A percentile compares a stretch with the other conserved stretches of the same genome.
Evolutionary conservation across 2,113 vertebrate species (phyloP).

Genomic region (Hemibagrus wyckioides): DNA sequence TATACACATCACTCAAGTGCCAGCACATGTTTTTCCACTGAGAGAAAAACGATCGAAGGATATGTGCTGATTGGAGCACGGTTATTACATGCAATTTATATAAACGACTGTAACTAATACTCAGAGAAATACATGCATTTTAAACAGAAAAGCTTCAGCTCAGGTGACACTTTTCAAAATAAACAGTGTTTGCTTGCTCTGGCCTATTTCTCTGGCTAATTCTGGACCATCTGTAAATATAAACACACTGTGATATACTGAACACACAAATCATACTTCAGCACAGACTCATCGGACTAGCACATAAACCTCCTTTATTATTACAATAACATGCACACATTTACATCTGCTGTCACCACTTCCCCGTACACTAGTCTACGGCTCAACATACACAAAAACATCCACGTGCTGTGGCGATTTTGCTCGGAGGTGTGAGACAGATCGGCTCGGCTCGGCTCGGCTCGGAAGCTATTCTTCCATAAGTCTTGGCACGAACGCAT

Average conservation of each 20-base stretch:
- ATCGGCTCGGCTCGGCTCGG: conserved; percentile 29
- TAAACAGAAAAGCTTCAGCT: conserved; percentile 32
- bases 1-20: neutral
- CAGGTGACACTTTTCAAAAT: conserved; percentile 16
- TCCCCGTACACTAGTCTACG: neutral
- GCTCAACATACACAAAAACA: conserved; percentile 11
- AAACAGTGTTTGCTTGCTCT: neutral
- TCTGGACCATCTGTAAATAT: conserved; percentile 34
- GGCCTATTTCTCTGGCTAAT: conserved; percentile 8
- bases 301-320: neutral
- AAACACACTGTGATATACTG: conserved; percentile 18
- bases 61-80: neutral
- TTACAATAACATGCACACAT: neutral
- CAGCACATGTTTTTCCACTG: conserved; percentile 21
- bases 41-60: neutral
- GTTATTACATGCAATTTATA: neutral
- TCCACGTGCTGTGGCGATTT: neutral
- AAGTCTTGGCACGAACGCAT: conserved; percentile 69
- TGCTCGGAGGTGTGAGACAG: conserved; percentile 10
- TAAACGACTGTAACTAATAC: conserved; percentile 25
- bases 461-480: conserved; percentile 60
- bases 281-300: neutral
- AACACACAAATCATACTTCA: conserved; percentile 22
- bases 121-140: neutral
- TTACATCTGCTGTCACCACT: conserved; percentile 5